Conservation (phyloP, 2,113 vertebrate genomes). For the Chloroceryle aenea region DNA sequence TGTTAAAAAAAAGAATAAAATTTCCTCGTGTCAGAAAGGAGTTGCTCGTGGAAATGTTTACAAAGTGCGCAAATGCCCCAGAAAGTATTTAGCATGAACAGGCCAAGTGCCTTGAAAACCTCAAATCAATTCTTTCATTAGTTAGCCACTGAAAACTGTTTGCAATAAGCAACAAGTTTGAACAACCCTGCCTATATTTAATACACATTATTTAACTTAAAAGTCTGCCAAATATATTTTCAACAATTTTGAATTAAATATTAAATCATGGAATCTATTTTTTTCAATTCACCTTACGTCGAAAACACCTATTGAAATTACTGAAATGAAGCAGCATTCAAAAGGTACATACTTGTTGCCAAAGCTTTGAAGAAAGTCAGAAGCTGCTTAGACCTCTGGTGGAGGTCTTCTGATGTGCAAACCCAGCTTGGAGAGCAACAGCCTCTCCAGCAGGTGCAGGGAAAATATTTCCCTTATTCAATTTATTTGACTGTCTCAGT, state of each 20-base stretch:
- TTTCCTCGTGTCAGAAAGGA: not conserved
- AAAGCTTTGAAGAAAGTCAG: not conserved
- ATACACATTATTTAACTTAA: not conserved
- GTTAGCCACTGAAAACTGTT: not conserved
- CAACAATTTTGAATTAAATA: not conserved
- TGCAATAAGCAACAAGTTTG: not conserved
- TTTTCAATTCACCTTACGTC: not conserved
- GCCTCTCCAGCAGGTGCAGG: constrained; percentile 46
- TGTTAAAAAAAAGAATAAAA: not conserved
- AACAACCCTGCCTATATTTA: not conserved
- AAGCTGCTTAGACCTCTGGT: constrained; percentile 24
- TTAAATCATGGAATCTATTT: not conserved
- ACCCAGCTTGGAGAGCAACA: constrained; percentile 8
- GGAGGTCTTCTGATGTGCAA: constrained; percentile 5
- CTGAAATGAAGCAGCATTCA: not conserved
- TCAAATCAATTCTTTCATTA: not conserved
- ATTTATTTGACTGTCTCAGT: constrained; percentile 8
- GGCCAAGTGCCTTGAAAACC: not conserved
- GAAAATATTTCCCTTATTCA: constrained; percentile 36
- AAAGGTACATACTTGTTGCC: not conserved
- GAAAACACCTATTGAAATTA: not conserved
- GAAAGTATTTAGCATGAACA: not conserved
- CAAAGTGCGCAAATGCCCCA: not conserved
- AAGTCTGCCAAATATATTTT: not conserved
- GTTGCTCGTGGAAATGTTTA: not conserved